A percentile compares a stretch with the other conserved stretches of the same genome.
Evolutionary conservation across 1,140 invertebrate genomes (phyloP).

Genomic region (Bombus affinis): DNA sequence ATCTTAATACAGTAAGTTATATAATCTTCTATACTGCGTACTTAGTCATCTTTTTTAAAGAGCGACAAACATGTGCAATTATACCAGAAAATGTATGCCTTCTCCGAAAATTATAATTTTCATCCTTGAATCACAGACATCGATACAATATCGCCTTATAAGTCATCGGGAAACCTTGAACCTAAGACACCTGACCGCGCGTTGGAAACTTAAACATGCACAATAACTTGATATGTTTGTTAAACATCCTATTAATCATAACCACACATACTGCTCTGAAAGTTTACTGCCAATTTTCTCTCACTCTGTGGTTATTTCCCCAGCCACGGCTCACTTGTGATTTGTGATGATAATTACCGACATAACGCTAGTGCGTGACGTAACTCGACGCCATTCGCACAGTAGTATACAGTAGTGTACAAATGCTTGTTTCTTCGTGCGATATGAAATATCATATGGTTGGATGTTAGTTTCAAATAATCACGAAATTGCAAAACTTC

Average conservation of each 20-base stretch:
- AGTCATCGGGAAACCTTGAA: neutral
- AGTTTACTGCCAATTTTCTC: neutral
- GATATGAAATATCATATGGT: neutral
- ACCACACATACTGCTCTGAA: neutral
- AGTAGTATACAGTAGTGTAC: neutral
- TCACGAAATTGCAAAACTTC: neutral
- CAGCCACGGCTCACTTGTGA: neutral
- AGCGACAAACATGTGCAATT: neutral
- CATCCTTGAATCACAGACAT: neutral
- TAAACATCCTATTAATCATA: neutral
- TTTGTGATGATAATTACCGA: slow-evolving; percentile 9
- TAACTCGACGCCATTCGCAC: neutral
- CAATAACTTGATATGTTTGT: neutral
- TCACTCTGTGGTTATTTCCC: neutral
- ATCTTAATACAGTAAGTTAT: neutral
- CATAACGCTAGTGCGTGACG: neutral
- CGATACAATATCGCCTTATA: neutral
- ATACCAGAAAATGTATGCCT: too few relatives aligned
- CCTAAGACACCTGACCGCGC: neutral
- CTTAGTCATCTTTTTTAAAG: neutral
- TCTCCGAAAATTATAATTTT: neutral
- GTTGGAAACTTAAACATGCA: neutral
- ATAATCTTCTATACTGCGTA: neutral
- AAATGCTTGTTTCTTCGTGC: neutral
- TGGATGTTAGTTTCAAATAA: neutral